Evolutionary conservation across 2,888 invertebrate genomes (phyloP).

Genomic region (Troglohyphantes excavatus): DNA sequence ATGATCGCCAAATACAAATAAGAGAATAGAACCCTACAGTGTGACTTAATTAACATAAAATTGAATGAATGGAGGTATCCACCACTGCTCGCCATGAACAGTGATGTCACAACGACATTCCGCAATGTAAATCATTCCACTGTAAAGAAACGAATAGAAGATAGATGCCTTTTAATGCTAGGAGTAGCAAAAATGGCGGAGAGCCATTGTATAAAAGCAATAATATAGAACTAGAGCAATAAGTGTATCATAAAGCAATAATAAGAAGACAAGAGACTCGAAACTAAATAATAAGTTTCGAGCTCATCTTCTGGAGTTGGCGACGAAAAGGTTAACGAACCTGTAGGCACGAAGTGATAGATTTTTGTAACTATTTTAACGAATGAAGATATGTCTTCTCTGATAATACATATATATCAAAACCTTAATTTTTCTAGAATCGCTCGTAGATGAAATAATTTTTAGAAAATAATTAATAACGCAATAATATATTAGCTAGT

Average conservation of each 20-base stretch:
- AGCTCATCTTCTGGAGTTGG: conserved; percentile 18
- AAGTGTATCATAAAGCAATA: conserved; percentile 78
- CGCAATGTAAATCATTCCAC: neutral
- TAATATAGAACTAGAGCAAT: conserved; percentile 74
- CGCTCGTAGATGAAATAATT: conserved; percentile 23
- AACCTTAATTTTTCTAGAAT: conserved; percentile 26
- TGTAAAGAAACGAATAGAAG: conserved; percentile 52
- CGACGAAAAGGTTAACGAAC: conserved; percentile 6
- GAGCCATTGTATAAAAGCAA: conserved; percentile 70
- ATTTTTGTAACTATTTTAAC: conserved; percentile 76
- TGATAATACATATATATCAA: conserved; percentile 28
- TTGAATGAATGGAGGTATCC: too few relatives aligned
- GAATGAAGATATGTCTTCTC: conserved; percentile 17
- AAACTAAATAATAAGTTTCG: conserved; percentile 23
- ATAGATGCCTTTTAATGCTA: conserved; percentile 68
- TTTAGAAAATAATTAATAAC: conserved; percentile 10
- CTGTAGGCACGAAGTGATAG: conserved; percentile 57
- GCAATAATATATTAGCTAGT: conserved; percentile 18
- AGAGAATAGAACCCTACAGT: too few relatives aligned
- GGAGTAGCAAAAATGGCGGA: conserved; percentile 34
- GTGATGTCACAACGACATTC: neutral
- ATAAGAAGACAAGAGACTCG: conserved; percentile 37
- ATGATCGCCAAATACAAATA: too few relatives aligned
- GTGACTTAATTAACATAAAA: too few relatives aligned
- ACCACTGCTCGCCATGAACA: neutral